Conservation (phyloP, 1,140 invertebrate genomes). For the Drosophila pachea region DNA sequence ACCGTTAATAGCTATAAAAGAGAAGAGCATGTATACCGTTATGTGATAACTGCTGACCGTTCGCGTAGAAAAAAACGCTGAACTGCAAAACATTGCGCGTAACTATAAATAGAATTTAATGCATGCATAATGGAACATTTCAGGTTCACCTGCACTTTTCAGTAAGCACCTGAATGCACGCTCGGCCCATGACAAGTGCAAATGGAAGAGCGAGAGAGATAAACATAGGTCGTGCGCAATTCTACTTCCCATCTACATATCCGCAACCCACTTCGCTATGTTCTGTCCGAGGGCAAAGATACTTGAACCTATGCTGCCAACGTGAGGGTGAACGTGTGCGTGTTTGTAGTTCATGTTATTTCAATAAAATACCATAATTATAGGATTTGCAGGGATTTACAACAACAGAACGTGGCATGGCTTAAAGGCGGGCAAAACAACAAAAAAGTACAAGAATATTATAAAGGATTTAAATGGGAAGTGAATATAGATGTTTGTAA, state of each 20-base stretch:
- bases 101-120: constrained; percentile 42
- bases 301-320: background rate
- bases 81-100: constrained; percentile 6
- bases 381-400: constrained; percentile 15
- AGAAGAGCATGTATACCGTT: no score
- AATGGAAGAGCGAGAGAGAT: background rate
- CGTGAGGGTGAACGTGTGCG: background rate
- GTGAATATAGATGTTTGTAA: no score
- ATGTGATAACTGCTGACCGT: background rate
- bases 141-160: background rate
- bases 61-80: background rate
- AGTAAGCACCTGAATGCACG: background rate
- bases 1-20: background rate
- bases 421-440: background rate
- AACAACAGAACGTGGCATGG: background rate
- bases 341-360: constrained; percentile 15
- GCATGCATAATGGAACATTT: constrained; percentile 20
- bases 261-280: constrained; percentile 13
- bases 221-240: background rate
- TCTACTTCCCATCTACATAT: constrained; percentile 2
- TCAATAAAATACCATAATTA: constrained; percentile 28
- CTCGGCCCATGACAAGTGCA: constrained; percentile 1
- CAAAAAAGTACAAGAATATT: background rate
- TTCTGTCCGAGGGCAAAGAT: constrained; percentile 22
- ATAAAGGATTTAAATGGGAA: background rate